phyloP scores from a whole-genome alignment of 2,888 invertebrate species.

The Caprella mutica region DNA sequence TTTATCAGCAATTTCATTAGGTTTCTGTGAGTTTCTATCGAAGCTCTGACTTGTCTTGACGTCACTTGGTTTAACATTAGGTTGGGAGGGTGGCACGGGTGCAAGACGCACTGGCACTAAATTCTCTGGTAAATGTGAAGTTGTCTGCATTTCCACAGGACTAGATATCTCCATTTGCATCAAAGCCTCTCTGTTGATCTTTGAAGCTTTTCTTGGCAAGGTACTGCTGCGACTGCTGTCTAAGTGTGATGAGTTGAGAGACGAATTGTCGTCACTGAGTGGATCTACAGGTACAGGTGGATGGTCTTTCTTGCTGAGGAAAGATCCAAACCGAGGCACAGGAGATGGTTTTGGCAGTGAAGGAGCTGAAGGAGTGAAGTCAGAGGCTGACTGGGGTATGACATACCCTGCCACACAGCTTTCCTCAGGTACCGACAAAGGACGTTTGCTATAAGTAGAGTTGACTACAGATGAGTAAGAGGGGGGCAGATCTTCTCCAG shows the following conservation, averaged over 20 bases:
- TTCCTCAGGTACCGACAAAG: constrained; percentile 29
- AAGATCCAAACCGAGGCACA: constrained; percentile 28
- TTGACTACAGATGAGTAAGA: neutral
- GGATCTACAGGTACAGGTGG: constrained; percentile 5
- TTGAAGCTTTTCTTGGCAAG: constrained; percentile 32
- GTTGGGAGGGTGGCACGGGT: constrained; percentile 20
- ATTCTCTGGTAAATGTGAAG: constrained; percentile 31
- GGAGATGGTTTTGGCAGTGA: constrained; percentile 18
- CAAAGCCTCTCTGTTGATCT: constrained; percentile 33
- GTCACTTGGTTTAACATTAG: constrained; percentile 18
- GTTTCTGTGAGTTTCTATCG: constrained; percentile 15
- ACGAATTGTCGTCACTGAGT: constrained; percentile 7
- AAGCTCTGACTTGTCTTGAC: constrained; percentile 19
- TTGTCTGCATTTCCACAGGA: constrained; percentile 33
- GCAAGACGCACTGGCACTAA: constrained; percentile 30
- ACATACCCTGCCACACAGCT: constrained; percentile 2
- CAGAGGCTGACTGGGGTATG: neutral
- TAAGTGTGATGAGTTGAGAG: too few species aligned
- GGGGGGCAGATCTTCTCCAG: neutral
- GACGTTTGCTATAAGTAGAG: too few species aligned
- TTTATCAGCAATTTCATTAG: constrained; percentile 15
- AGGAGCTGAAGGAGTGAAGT: neutral
- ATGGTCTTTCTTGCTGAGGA: constrained; percentile 30
- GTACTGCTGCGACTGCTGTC: constrained; percentile 22
- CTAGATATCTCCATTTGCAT: constrained; percentile 33